Evolutionary conservation across 2,113 vertebrate genomes (phyloP), one percentile per base, ranked within the genome.

Genomic region (Anolis carolinensis): DNA sequence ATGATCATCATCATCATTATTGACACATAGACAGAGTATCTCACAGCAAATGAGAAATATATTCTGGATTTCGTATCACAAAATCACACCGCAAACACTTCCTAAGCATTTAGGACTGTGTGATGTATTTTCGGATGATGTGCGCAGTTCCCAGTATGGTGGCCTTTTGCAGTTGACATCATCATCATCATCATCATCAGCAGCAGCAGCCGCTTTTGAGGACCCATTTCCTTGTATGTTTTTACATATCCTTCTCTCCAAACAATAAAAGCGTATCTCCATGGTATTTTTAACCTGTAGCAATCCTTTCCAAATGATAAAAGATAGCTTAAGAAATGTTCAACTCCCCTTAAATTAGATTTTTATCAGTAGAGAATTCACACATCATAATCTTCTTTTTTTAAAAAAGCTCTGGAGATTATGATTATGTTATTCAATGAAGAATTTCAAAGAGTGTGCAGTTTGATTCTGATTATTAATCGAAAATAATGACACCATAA

Each of bases 401-500:
- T 59, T 16, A 59, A 59, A 63, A 52, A 70, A 27, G 20, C 63
- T 78, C 36, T 76, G 21, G 34, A 67, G 70, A 9, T 87, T 86
- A 10, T 63, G 1, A n/a, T 87, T 83, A 63, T 65, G 30, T 11
- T 0, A 0, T 81, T 87, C 79, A 67, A 63, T 93, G 1, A 73
- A 32, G 9, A 11, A 59, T 92, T 92, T 86, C 39, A 91, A 86
- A 34, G 30, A 63, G 44, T 86, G 20, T 79, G 36, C 59, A 92
- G 52, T 91, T 88, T 87, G n/a, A 86, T 90, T 32, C 65, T 63
- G 70, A 75, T 81, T 88, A 87, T 85, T 88, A 39, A 89, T 16
- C 92, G 80, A 88, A 27, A 85, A 78, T 91, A 65, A 39, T 87
- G 36, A 52, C 44, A 50, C 55, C 92, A 34, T 27, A 84, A 44